These are phyloP conservation scores for Drosophila baimaii DNA, from an alignment of 1,140 invertebrate genomes.

Conservation along the genomic window DNA sequence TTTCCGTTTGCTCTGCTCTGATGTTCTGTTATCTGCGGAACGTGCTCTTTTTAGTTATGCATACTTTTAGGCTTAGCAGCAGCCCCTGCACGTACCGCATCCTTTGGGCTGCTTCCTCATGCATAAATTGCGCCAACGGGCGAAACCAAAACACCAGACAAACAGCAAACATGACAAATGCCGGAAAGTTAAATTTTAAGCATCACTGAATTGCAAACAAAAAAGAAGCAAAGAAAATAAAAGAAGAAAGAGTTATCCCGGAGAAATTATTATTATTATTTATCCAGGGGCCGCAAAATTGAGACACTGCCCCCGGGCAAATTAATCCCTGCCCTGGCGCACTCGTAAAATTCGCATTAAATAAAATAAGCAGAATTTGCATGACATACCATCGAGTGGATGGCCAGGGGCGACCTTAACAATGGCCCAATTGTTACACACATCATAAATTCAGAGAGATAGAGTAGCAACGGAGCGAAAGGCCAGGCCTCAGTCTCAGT, in stretches of 20 bases:
- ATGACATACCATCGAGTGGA: slow-evolving; percentile 61
- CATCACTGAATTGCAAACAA: slow-evolving; percentile 13
- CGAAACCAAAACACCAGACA: slow-evolving; percentile 37
- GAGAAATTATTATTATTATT: slow-evolving; percentile 34
- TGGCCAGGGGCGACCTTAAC: slow-evolving; percentile 45
- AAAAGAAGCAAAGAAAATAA: neutral
- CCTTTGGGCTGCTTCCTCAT: slow-evolving; percentile 38
- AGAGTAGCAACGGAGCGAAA: slow-evolving; percentile 2
- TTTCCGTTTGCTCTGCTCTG: slow-evolving; percentile 60
- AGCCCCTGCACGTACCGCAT: slow-evolving; percentile 56
- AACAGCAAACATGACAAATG: slow-evolving; percentile 77
- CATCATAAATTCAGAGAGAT: slow-evolving; percentile 72
- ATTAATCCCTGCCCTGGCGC: slow-evolving; percentile 45
- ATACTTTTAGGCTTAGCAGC: slow-evolving; percentile 74
- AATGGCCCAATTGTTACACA: slow-evolving; percentile 75
- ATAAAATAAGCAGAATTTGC: slow-evolving; percentile 74
- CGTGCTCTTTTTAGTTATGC: slow-evolving; percentile 80
- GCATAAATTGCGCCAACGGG: slow-evolving; percentile 61
- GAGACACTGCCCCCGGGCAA: slow-evolving; percentile 54
- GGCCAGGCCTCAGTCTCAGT: neutral
- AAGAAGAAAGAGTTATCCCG: slow-evolving; percentile 14
- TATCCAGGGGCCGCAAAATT: slow-evolving; percentile 45
- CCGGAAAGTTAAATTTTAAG: slow-evolving; percentile 57
- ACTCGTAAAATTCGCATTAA: slow-evolving; percentile 74
- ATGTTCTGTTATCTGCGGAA: slow-evolving; percentile 71